These are phyloP conservation scores for Holocentrus rufus DNA, from an alignment of 2,797 vertebrate genomes.

Conservation along the genomic window DNA sequence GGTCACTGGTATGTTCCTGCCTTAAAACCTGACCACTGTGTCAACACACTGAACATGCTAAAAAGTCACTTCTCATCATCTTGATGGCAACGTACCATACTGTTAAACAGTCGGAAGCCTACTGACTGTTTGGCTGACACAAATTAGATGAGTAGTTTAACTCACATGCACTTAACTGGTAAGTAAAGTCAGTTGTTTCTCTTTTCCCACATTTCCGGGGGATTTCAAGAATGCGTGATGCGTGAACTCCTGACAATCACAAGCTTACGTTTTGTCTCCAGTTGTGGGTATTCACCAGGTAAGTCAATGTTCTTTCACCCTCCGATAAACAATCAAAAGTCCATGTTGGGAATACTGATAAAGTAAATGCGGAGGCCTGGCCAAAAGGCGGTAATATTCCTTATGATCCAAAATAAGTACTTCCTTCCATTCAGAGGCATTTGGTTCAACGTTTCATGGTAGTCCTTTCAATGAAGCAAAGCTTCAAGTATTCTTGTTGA, in stretches of 20 bases:
- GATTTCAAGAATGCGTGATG: slow-evolving; percentile 18
- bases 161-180: slow-evolving; percentile 59
- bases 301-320: slow-evolving; percentile 26
- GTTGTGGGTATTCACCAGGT: slow-evolving; percentile 31
- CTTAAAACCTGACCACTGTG: background rate
- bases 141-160: slow-evolving; percentile 29
- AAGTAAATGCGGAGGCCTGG: slow-evolving; percentile 1
- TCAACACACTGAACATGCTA: too few relatives aligned
- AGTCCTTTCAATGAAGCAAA: slow-evolving; percentile 57
- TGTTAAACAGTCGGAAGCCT: background rate
- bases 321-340: slow-evolving; percentile 26
- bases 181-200: slow-evolving; percentile 44
- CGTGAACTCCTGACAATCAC: slow-evolving; percentile 22
- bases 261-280: slow-evolving; percentile 34
- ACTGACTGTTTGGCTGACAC: background rate
- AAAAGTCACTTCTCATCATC: background rate
- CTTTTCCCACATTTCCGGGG: slow-evolving; percentile 38
- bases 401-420: background rate
- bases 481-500: slow-evolving; percentile 60
- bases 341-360: slow-evolving; percentile 1
- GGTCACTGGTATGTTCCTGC: background rate
- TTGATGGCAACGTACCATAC: too few relatives aligned
- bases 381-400: slow-evolving; percentile 4
- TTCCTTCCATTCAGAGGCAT: slow-evolving; percentile 14
- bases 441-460: slow-evolving; percentile 30